Percentiles rank a stretch among this genome's conserved stretches.
Evolutionary conservation across 2,797 vertebrate genomes (phyloP).

Genomic region (Alcedo quadribrachys): DNA sequence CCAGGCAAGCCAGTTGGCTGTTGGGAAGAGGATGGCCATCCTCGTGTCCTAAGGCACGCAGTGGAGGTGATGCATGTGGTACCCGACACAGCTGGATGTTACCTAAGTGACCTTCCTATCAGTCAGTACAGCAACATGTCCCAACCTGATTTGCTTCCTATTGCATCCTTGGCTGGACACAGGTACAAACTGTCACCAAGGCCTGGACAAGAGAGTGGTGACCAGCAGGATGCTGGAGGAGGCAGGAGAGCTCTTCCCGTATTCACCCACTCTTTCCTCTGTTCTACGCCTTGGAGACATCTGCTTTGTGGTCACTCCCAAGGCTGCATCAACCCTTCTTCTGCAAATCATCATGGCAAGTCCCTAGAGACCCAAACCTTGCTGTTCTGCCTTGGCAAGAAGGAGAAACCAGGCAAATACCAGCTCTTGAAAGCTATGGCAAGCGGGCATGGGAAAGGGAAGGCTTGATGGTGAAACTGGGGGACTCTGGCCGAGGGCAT

Average conservation of each 20-base stretch:
- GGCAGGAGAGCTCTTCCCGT: background rate
- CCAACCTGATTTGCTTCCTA: background rate
- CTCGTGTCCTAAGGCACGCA: background rate
- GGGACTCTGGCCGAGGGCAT: background rate
- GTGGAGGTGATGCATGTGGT: background rate
- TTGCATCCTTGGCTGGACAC: background rate
- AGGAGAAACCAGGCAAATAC: background rate
- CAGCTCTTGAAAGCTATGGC: background rate
- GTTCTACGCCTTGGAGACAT: background rate
- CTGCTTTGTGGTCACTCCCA: background rate
- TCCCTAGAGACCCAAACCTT: background rate
- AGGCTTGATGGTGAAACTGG: background rate
- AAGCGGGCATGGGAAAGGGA: background rate
- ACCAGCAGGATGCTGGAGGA: background rate
- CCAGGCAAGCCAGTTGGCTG: background rate
- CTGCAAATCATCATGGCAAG: background rate
- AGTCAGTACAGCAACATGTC: accelerated
- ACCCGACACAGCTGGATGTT: background rate
- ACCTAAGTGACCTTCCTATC: background rate
- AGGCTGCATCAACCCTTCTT: accelerated
- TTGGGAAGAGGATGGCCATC: background rate
- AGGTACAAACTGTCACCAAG: background rate
- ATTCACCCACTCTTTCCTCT: background rate
- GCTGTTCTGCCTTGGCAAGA: background rate
- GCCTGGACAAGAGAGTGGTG: background rate